Evolutionary conservation across 2,797 vertebrate species (phyloP).

Genomic region (Pseudomugil gertrudae): DNA sequence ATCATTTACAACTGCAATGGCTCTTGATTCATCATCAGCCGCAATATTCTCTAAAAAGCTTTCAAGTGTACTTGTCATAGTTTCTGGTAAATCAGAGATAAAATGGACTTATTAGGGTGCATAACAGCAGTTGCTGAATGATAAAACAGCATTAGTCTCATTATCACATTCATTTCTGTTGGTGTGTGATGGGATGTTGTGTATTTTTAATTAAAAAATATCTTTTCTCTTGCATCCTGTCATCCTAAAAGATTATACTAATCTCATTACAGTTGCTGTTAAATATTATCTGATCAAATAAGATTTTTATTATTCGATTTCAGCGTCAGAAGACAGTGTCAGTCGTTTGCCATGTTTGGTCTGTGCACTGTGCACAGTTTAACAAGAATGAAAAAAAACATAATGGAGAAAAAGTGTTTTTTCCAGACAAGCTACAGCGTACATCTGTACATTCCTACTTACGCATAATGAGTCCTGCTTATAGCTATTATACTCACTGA

Average conservation of each 20-base stretch:
- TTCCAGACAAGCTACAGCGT: no score
- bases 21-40: not conserved
- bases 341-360: no score
- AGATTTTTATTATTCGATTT: not conserved
- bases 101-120: not conserved
- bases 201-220: no score
- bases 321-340: no score
- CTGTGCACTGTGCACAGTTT: no score
- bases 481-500: not conserved
- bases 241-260: not conserved
- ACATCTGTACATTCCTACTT: not conserved
- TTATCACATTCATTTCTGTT: not conserved
- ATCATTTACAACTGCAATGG: not conserved
- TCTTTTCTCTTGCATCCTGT: not conserved
- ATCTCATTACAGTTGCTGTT: not conserved
- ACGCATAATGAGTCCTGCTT: not conserved
- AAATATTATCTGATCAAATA: not conserved
- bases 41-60: not conserved
- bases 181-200: not conserved
- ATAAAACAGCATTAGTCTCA: not conserved
- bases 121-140: not conserved
- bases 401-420: no score
- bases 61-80: not conserved
- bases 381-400: no score
- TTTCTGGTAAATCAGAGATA: not conserved